Conservation (phyloP, 2,888 invertebrate species). For the Galeruca laticollis region DNA sequence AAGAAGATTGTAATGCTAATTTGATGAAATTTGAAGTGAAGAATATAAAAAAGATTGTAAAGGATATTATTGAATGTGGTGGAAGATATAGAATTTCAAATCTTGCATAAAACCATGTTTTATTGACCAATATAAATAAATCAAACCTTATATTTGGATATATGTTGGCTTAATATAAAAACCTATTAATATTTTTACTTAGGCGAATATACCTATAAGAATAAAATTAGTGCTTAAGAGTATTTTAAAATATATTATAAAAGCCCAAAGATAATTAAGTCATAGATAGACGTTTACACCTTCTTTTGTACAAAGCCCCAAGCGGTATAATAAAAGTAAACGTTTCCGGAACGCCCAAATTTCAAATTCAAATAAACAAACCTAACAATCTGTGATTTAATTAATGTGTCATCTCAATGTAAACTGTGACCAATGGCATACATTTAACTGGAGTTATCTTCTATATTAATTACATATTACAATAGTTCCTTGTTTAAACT, state of each 20-base stretch:
- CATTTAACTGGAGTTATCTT: not conserved
- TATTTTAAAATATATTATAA: not conserved
- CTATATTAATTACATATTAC: conserved; percentile 8
- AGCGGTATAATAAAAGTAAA: not conserved
- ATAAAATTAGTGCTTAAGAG: not conserved
- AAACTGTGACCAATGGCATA: conserved; percentile 1
- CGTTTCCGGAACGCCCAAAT: conserved; percentile 9
- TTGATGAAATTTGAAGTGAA: too few relatives aligned
- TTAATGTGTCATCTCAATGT: conserved; percentile 15
- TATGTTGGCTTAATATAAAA: not conserved
- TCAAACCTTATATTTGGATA: too few relatives aligned
- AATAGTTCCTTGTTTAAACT: conserved; percentile 16
- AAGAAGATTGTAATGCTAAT: too few relatives aligned
- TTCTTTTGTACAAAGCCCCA: not conserved
- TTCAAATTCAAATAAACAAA: conserved; percentile 9
- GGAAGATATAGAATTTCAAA: too few relatives aligned
- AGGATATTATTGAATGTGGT: too few relatives aligned
- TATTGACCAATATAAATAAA: too few relatives aligned
- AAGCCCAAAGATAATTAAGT: not conserved
- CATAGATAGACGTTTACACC: not conserved
- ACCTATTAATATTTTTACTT: too few relatives aligned
- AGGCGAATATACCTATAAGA: too few relatives aligned
- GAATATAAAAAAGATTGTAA: too few relatives aligned
- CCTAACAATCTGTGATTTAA: not conserved
- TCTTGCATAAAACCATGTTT: too few relatives aligned